Evolutionary conservation across 2,797 vertebrate genomes (phyloP).

Genomic region (Karalla daura): DNA sequence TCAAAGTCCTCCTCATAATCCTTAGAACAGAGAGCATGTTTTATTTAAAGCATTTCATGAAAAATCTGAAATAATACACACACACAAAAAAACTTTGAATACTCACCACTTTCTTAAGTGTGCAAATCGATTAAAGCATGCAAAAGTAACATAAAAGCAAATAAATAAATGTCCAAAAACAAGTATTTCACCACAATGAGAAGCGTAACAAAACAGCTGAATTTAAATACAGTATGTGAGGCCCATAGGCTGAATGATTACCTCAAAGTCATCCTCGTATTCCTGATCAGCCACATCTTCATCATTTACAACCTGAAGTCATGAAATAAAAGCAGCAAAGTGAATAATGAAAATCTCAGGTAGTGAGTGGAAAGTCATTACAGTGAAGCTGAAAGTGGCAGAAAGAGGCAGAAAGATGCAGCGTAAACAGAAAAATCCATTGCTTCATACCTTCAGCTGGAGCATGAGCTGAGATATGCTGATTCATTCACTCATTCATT

Average conservation of each 20-base stretch:
- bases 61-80: not conserved
- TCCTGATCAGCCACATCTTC: constrained; percentile 55
- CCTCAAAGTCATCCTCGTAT: constrained; percentile 97
- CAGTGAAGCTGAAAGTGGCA: not conserved
- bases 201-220: not conserved
- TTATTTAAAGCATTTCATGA: not conserved
- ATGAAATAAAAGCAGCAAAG: not conserved
- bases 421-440: not conserved
- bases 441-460: not conserved
- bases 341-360: not conserved
- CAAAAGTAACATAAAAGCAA: constrained; percentile 39
- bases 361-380: too few relatives aligned
- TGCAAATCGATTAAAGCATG: constrained; percentile 67
- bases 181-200: not conserved
- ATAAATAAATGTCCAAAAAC: constrained; percentile 7
- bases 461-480: not conserved
- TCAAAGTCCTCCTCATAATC: constrained; percentile 98
- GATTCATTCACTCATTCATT: too few relatives aligned
- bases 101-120: constrained; percentile 81
- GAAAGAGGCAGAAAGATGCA: not conserved
- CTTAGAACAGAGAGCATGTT: constrained; percentile 70
- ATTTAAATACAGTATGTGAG: not conserved
- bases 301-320: constrained; percentile 76
- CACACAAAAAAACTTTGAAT: constrained; percentile 1
- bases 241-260: constrained; percentile 53